A percentile compares a stretch with the other conserved stretches of the same genome.
Conservation (phyloP, 2,113 vertebrate species). For the Miniopterus natalensis region DNA sequence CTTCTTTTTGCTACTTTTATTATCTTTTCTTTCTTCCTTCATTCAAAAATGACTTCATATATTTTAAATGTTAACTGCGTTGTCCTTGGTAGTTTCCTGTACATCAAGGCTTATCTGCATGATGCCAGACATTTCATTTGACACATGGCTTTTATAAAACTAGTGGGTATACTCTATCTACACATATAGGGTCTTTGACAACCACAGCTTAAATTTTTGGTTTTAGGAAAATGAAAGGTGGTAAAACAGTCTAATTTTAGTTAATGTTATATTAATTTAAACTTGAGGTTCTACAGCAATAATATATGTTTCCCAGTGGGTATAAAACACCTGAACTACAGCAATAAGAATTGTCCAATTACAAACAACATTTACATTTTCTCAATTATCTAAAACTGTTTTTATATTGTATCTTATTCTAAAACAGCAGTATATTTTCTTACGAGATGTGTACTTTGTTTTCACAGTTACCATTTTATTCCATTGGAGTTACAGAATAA, state of each 20-base stretch:
- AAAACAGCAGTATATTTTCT: not conserved
- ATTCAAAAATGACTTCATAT: conserved; percentile 13
- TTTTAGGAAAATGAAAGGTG: not conserved
- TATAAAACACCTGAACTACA: not conserved
- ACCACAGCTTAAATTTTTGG: not conserved
- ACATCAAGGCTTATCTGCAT: not conserved
- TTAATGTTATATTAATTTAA: not conserved
- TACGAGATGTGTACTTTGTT: not conserved
- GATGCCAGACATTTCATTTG: not conserved
- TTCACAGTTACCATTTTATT: not conserved
- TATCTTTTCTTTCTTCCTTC: not conserved
- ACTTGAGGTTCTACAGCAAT: not conserved
- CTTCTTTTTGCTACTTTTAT: conserved; percentile 39
- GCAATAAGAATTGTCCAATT: not conserved
- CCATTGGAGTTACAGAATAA: not conserved
- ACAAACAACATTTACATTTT: conserved; percentile 37
- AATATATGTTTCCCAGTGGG: not conserved
- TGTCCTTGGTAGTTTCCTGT: not conserved
- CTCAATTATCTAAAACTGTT: not conserved
- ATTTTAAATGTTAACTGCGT: conserved; percentile 64
- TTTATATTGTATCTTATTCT: not conserved
- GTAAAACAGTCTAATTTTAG: not conserved
- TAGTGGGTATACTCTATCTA: not conserved
- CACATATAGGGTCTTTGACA: not conserved
- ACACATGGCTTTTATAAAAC: not conserved